These are phyloP conservation scores for Pelobates cultripes DNA, from an alignment of 2,797 vertebrate species.

Conservation along the genomic window DNA sequence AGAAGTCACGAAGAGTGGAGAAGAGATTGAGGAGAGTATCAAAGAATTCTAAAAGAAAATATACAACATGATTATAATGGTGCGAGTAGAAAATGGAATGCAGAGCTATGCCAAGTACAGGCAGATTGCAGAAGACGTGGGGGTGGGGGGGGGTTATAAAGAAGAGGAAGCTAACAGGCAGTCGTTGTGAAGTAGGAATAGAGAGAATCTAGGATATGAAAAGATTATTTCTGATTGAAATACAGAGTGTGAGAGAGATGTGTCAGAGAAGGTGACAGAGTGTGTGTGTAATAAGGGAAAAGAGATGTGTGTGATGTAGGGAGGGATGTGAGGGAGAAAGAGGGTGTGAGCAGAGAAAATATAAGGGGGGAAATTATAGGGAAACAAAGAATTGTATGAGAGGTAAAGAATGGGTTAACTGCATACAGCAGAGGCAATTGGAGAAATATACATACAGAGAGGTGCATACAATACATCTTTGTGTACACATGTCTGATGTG, in stretches of 20 bases:
- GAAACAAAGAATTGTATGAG: neutral
- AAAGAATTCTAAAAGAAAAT: neutral
- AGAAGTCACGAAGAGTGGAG: neutral
- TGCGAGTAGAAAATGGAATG: constrained; percentile 1
- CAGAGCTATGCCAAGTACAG: constrained; percentile 20
- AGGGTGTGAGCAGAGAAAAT: constrained; percentile 24
- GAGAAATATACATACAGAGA: no score
- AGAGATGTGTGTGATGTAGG: constrained; percentile 49
- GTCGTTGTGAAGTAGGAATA: constrained; percentile 19
- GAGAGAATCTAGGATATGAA: constrained; percentile 45
- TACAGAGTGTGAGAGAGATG: constrained; percentile 52
- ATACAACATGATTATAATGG: neutral
- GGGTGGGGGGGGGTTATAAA: neutral
- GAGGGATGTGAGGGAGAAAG: constrained; percentile 15
- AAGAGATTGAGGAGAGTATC: neutral
- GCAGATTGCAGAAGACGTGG: neutral
- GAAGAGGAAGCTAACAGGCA: constrained; percentile 13
- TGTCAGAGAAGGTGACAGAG: constrained; percentile 55
- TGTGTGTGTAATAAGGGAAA: constrained; percentile 52
- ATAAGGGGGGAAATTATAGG: neutral
- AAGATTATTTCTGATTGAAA: constrained; percentile 57
- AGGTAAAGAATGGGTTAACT: neutral
- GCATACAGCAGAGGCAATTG: neutral
- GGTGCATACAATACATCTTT: no score
- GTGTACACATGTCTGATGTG: no score